A percentile compares a stretch with the other conserved stretches of the same genome.
These are phyloP conservation scores for Tiaroga cobitis DNA, from an alignment of 2,797 vertebrate genomes.

Conservation along the genomic window DNA sequence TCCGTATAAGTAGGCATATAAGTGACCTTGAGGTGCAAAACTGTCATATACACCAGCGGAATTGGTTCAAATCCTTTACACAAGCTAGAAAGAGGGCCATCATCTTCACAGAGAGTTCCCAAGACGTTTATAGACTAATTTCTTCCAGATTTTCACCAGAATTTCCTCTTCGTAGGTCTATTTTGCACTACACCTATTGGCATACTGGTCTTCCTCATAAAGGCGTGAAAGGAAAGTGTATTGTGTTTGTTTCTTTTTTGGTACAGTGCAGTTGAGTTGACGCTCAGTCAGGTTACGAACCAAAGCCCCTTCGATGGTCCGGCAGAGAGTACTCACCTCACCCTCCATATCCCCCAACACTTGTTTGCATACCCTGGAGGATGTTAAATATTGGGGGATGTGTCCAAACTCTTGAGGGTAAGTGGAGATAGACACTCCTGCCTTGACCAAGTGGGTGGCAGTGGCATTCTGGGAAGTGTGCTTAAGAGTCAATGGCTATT, in stretches of 20 bases:
- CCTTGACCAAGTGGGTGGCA: constrained; percentile 53
- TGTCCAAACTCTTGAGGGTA: constrained; percentile 32
- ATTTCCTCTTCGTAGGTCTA: constrained; percentile 6
- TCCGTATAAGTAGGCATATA: not conserved
- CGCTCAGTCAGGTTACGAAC: constrained; percentile 66
- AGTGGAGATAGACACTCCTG: constrained; percentile 58
- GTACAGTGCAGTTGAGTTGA: constrained; percentile 67
- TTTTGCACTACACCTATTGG: constrained; percentile 45
- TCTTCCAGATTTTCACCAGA: not conserved
- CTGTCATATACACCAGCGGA: constrained; percentile 9
- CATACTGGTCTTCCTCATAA: constrained; percentile 75
- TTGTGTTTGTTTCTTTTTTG: constrained; percentile 63
- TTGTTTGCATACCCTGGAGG: constrained; percentile 6
- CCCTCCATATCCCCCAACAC: constrained; percentile 39
- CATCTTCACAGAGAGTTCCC: constrained; percentile 45
- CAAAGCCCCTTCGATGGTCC: constrained; percentile 49
- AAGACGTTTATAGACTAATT: constrained; percentile 44
- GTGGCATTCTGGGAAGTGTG: constrained; percentile 54
- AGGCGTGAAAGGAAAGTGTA: constrained; percentile 62
- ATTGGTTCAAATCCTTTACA: not conserved
- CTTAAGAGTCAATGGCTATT: constrained; percentile 56
- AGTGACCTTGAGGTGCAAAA: constrained; percentile 40
- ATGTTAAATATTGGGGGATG: constrained; percentile 30
- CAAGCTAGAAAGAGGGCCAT: not conserved
- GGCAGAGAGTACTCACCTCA: constrained; percentile 54